Conservation (phyloP, 2,888 invertebrate species). For the Theretra japonica region DNA sequence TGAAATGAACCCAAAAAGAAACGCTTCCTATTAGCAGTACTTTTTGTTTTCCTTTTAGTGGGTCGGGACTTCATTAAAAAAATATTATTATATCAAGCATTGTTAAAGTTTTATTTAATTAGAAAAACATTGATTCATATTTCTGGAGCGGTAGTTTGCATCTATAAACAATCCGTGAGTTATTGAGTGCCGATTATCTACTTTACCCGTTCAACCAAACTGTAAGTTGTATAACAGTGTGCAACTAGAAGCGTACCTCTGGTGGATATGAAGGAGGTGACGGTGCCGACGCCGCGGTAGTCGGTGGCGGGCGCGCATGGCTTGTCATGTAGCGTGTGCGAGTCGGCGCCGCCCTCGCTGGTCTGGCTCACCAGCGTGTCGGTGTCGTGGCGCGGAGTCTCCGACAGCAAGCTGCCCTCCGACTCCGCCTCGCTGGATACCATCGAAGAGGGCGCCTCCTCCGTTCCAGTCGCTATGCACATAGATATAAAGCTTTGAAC, state of each 20-base stretch:
- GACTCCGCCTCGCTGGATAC: constrained; percentile 80
- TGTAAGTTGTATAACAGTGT: not conserved
- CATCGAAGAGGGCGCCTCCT: constrained; percentile 79
- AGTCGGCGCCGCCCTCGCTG: constrained; percentile 51
- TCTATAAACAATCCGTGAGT: too few species aligned
- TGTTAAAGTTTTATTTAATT: too few species aligned
- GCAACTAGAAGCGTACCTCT: constrained; percentile 57
- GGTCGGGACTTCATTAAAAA: not conserved
- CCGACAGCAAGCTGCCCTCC: constrained; percentile 71
- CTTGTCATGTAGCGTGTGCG: constrained; percentile 52
- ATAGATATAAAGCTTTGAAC: not conserved
- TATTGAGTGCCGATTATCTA: too few species aligned
- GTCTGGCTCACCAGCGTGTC: constrained; percentile 45
- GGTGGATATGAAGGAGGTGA: constrained; percentile 66
- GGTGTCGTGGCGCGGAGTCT: constrained; percentile 59
- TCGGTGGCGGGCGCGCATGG: constrained; percentile 54
- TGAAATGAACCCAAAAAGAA: not conserved
- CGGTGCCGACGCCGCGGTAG: constrained; percentile 58
- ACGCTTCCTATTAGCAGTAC: not conserved
- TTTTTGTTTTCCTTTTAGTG: not conserved
- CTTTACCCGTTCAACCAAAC: too few species aligned
- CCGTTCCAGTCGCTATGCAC: constrained; percentile 58
- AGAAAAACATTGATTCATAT: too few species aligned
- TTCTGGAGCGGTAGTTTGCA: too few species aligned
- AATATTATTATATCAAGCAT: too few species aligned